Evolutionary conservation across 2,797 vertebrate genomes (phyloP).

Genomic region (Odontamblyopus lacepedii): DNA sequence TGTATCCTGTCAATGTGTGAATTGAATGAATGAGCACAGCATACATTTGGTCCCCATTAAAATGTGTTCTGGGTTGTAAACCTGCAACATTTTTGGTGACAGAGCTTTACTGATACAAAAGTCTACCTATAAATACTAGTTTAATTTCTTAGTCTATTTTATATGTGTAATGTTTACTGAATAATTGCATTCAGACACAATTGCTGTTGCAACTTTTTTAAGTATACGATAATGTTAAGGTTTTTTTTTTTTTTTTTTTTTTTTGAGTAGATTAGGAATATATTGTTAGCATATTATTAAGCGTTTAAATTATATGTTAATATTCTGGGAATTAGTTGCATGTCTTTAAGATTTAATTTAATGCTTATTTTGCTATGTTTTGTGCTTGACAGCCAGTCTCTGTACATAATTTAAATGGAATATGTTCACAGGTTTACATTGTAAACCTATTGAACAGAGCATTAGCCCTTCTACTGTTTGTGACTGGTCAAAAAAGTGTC

Average conservation of each 20-base stretch:
- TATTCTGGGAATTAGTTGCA: conserved; percentile 38
- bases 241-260: conserved; percentile 53
- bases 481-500: conserved; percentile 58
- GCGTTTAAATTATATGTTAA: conserved; percentile 4
- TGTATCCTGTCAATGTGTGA: conserved; percentile 70
- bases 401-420: conserved; percentile 39
- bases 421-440: neutral
- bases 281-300: conserved; percentile 27
- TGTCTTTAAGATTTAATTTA: conserved; percentile 36
- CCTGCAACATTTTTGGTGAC: conserved; percentile 54
- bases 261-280: conserved; percentile 38
- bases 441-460: conserved; percentile 33
- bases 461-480: conserved; percentile 56
- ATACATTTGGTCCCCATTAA: conserved; percentile 34
- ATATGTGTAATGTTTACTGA: conserved; percentile 43
- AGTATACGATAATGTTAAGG: conserved; percentile 13
- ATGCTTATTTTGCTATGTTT: conserved; percentile 37
- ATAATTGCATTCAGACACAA: conserved; percentile 51
- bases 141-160: conserved; percentile 35
- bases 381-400: conserved; percentile 54
- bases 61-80: conserved; percentile 3
- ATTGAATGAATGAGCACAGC: conserved; percentile 41
- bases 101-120: conserved; percentile 72
- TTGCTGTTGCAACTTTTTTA: conserved; percentile 19
- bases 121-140: conserved; percentile 59